These are phyloP conservation scores for Parnassius apollo DNA, from an alignment of 2,888 invertebrate genomes.

Conservation along the genomic window DNA sequence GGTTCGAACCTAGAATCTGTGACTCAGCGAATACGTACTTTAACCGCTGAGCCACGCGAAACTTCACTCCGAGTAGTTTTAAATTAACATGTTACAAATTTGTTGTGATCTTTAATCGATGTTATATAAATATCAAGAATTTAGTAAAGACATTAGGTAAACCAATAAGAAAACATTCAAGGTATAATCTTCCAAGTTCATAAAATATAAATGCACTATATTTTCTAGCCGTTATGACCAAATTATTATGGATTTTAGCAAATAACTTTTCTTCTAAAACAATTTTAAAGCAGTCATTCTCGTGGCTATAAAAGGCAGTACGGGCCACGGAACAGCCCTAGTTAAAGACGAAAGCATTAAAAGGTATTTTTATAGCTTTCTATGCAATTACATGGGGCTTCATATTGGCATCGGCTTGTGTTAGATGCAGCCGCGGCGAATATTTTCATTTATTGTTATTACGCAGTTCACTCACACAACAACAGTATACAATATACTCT, in stretches of 20 bases:
- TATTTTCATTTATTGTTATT: background rate
- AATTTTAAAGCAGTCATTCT: background rate
- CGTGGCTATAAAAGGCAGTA: background rate
- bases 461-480: background rate
- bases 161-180: no score
- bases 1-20: no score
- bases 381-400: background rate
- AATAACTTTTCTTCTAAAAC: background rate
- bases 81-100: no score
- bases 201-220: background rate
- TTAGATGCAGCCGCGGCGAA: background rate
- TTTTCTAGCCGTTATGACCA: constrained; percentile 1
- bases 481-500: no score
- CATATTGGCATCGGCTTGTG: background rate
- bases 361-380: constrained; percentile 13
- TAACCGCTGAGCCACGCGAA: no score
- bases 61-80: no score
- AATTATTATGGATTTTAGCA: background rate
- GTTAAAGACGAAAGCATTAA: constrained; percentile 4
- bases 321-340: constrained; percentile 3
- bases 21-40: no score
- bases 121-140: no score
- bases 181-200: background rate
- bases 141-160: no score
- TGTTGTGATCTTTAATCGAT: no score